Evolutionary conservation across 2,113 vertebrate genomes (phyloP).

Genomic region (Arenaria interpres): DNA sequence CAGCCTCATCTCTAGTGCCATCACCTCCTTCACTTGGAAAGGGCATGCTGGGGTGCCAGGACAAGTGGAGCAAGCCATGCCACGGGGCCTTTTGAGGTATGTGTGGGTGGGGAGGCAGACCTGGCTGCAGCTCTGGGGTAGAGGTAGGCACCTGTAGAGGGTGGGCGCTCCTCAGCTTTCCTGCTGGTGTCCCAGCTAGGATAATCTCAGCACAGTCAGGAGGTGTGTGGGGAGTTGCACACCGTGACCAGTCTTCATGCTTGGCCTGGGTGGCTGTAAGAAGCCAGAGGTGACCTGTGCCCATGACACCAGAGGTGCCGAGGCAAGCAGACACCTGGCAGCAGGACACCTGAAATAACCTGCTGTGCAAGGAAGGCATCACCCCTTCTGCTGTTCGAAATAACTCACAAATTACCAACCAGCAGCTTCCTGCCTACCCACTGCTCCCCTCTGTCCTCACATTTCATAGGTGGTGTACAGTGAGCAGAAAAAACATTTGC

Average conservation of each 20-base stretch:
- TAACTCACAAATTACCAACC: not conserved
- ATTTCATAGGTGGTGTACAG: not conserved
- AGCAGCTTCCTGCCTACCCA: not conserved
- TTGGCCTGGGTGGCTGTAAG: not conserved
- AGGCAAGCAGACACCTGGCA: not conserved
- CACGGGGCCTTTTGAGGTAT: not conserved
- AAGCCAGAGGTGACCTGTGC: not conserved
- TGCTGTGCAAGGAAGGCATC: not conserved
- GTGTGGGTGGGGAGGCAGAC: not conserved
- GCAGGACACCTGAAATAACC: not conserved
- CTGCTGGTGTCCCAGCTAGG: not conserved
- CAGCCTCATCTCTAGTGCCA: not conserved
- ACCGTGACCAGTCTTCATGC: not conserved
- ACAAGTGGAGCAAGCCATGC: not conserved
- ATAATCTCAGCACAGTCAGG: not conserved
- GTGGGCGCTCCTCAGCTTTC: not conserved
- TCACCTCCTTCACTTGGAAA: not conserved
- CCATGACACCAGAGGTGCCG: not conserved
- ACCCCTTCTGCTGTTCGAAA: not conserved
- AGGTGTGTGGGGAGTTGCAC: not conserved
- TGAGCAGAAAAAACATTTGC: not conserved
- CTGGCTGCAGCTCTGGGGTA: not conserved
- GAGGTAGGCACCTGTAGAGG: not conserved
- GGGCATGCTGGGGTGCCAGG: not conserved
- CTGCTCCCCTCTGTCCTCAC: not conserved